Evolutionary conservation across 2,797 vertebrate species (phyloP).

Genomic region (Protosalanx chinensis): DNA sequence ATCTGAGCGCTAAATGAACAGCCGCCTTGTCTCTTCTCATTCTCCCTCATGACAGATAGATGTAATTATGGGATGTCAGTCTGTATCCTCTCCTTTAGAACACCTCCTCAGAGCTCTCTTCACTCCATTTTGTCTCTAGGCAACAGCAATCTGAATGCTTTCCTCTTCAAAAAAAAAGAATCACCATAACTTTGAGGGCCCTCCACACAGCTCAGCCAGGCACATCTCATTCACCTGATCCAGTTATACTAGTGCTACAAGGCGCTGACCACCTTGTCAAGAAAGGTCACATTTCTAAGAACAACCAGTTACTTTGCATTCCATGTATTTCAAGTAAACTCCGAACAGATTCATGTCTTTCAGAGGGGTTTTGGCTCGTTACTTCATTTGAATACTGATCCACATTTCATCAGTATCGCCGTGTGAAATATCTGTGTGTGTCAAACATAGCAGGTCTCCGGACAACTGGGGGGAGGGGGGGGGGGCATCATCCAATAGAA

Average conservation of each 20-base stretch:
- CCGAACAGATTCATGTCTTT: background rate
- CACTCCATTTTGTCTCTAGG: slow-evolving; percentile 73
- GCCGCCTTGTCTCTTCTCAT: slow-evolving; percentile 27
- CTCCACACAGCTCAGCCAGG: slow-evolving; percentile 67
- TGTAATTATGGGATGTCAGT: slow-evolving; percentile 64
- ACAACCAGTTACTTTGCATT: background rate
- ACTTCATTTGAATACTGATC: background rate
- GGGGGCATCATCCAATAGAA: background rate
- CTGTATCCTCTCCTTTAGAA: slow-evolving; percentile 64
- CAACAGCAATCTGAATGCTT: slow-evolving; percentile 73
- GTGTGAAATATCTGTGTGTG: background rate
- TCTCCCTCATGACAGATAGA: slow-evolving; percentile 50
- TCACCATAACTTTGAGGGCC: slow-evolving; percentile 72
- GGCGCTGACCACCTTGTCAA: background rate
- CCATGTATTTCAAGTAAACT: background rate
- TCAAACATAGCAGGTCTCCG: background rate
- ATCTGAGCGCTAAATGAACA: slow-evolving; percentile 30
- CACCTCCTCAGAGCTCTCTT: slow-evolving; percentile 61
- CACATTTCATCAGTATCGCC: background rate
- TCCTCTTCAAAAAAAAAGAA: slow-evolving; percentile 67
- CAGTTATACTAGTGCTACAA: slow-evolving; percentile 37
- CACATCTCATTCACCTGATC: slow-evolving; percentile 62
- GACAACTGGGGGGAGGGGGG: background rate
- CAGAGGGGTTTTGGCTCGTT: background rate
- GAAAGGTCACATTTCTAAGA: background rate